These are phyloP conservation scores for Scaptomyza cyrtandrae DNA, from an alignment of 2,888 invertebrate species.

Conservation along the genomic window DNA sequence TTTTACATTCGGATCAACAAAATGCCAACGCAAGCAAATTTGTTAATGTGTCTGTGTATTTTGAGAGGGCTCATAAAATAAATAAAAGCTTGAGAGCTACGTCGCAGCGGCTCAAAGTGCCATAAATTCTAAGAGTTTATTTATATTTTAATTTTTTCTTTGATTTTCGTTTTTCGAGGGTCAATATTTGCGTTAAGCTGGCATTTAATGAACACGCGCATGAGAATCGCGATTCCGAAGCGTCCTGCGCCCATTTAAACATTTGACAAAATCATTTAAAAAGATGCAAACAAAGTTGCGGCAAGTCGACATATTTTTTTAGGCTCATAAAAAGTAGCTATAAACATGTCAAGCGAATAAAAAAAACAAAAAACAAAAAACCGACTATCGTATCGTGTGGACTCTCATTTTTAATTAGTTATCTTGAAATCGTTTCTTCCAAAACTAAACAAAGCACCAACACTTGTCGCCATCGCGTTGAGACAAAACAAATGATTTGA, in stretches of 20 bases:
- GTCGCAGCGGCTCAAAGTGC: conserved; percentile 46
- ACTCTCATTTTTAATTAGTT: conserved; percentile 61
- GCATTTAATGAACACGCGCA: conserved; percentile 54
- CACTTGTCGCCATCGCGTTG: conserved; percentile 56
- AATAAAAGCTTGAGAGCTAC: conserved; percentile 45
- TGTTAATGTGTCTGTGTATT: conserved; percentile 37
- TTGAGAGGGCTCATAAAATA: conserved; percentile 63
- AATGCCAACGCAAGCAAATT: conserved; percentile 69
- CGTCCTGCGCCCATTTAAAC: conserved; percentile 55
- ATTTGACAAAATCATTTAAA: conserved; percentile 70
- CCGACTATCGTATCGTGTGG: conserved; percentile 1
- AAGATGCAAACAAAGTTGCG: conserved; percentile 55
- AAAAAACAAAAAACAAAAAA: not conserved
- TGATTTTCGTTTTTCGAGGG: conserved; percentile 33
- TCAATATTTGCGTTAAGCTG: conserved; percentile 73
- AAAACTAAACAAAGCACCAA: conserved; percentile 27
- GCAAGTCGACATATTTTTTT: conserved; percentile 30
- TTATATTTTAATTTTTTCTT: conserved; percentile 29
- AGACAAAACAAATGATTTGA: conserved; percentile 9
- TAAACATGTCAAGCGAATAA: conserved; percentile 56
- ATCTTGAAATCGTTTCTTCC: conserved; percentile 8
- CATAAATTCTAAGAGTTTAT: conserved; percentile 73
- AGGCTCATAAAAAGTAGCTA: conserved; percentile 53
- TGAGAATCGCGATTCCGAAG: conserved; percentile 8
- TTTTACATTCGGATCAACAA: conserved; percentile 58